Evolutionary conservation across 2,797 vertebrate genomes (phyloP).

Genomic region (Erpetoichthys calabaricus): DNA sequence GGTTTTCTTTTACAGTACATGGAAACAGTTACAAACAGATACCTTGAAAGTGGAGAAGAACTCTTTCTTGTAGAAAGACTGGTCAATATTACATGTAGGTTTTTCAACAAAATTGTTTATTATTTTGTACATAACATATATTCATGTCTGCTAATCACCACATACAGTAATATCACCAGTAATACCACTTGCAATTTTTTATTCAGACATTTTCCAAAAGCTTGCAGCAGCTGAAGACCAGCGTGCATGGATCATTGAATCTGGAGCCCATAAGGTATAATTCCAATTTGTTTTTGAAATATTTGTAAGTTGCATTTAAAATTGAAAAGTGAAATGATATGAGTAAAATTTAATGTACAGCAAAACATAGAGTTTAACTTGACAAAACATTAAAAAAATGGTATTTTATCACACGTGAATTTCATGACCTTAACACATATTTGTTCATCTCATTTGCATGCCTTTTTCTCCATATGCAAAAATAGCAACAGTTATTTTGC

Average conservation of each 20-base stretch:
- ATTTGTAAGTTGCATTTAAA: too few species aligned
- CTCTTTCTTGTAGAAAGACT: constrained; percentile 54
- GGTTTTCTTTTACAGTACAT: constrained; percentile 39
- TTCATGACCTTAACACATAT: too few species aligned
- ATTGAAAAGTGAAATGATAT: too few species aligned
- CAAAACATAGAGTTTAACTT: too few species aligned
- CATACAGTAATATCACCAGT: too few species aligned
- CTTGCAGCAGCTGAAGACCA: constrained; percentile 56
- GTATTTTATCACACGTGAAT: too few species aligned
- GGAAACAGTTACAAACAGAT: constrained; percentile 52
- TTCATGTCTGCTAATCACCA: too few species aligned
- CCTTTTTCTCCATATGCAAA: too few species aligned
- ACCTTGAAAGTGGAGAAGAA: constrained; percentile 50
- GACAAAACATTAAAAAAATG: too few species aligned
- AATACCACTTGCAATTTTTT: constrained; percentile 9
- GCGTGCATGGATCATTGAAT: constrained; percentile 54
- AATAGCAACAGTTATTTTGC: too few species aligned
- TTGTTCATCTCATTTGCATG: too few species aligned
- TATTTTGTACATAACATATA: not conserved
- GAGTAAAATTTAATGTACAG: too few species aligned
- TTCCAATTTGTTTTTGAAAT: not conserved
- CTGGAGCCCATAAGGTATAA: constrained; percentile 62
- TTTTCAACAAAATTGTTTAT: not conserved
- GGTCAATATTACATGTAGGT: constrained; percentile 70
- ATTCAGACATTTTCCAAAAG: constrained; percentile 75